Evolutionary conservation across 2,888 invertebrate species (phyloP), one percentile per base, ranked within the genome.

Genomic region (Erpobdella octoculata): DNA sequence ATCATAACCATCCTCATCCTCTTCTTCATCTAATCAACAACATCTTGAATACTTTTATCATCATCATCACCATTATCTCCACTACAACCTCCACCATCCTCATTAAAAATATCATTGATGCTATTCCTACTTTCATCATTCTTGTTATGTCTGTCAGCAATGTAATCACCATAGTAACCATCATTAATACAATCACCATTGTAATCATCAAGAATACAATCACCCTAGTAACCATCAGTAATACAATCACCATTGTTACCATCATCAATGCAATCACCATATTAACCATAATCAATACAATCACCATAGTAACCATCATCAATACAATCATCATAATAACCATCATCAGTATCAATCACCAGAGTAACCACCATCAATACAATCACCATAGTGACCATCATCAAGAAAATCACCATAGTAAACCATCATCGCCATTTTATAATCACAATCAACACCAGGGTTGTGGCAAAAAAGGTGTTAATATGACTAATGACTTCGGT

Each of bases 351-450:
- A n/a, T 33, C 58, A 53, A 58, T 69, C 58, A 69, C 36, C 70
- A 58, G 53, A 35, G 36, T 69, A 53, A 58, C 58, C 59, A 58
- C 36, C 70, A 69, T 69, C 70, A 35, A 58, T 59, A 58, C 58
- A 53, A 58, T 59, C 70, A 58, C 36, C 70, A 59, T 59, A 35
- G 36, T 70, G 95, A 66, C 38, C 66, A 66, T 66, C 66, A 37
- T 66, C 66, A 36, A 38, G 38, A 6, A 38, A 37, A 66, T 66
- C 66, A 4, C 38, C 66, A 41, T 66, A 21, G 9, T 61, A n/a
- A n/a, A n/a, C n/a, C n/a, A n/a, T 48, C 48, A 9, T 48, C 48
- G 25, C 25, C n/a, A n/a, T n/a, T n/a, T n/a, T n/a, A n/a, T n/a
- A n/a, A n/a, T n/a, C n/a, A n/a, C n/a, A n/a, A n/a, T n/a, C n/a